Percentiles rank a stretch among this genome's conserved stretches.
phyloP scores from a whole-genome alignment of 2,888 invertebrate species.

The Synanthedon tipuliformis region DNA sequence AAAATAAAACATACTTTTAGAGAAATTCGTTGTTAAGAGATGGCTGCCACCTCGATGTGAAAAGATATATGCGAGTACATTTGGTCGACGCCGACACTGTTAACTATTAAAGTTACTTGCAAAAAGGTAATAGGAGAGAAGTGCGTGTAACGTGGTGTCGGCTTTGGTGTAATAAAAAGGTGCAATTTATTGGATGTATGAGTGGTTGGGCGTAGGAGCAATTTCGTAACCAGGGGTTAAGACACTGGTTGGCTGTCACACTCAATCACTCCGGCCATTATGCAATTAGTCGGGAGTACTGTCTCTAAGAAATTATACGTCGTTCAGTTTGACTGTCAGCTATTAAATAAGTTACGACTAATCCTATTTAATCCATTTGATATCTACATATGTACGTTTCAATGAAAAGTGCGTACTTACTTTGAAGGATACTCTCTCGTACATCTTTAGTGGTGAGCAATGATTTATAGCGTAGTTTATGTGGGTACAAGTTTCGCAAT shows the following conservation, averaged over 20 bases:
- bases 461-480: not conserved
- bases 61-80: not conserved
- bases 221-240: not conserved
- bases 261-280: slow-evolving; percentile 30
- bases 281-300: slow-evolving; percentile 29
- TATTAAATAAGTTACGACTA: slow-evolving; percentile 14
- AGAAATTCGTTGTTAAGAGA: slow-evolving; percentile 32
- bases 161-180: slow-evolving; percentile 13
- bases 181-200: slow-evolving; percentile 17
- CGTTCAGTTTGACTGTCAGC: slow-evolving; percentile 11
- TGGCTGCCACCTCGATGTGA: slow-evolving; percentile 11
- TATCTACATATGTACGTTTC: not conserved
- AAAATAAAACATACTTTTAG: slow-evolving; percentile 36
- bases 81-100: slow-evolving; percentile 14
- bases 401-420: not conserved
- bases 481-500: not conserved
- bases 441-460: not conserved
- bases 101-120: slow-evolving; percentile 17
- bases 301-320: slow-evolving; percentile 24
- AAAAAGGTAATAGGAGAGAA: slow-evolving; percentile 18
- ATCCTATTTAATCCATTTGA: slow-evolving; percentile 6
- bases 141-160: slow-evolving; percentile 16
- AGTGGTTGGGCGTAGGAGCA: slow-evolving; percentile 8
- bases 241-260: slow-evolving; percentile 12
- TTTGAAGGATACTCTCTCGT: not conserved